A percentile compares a stretch with the other conserved stretches of the same genome.
Conservation (phyloP, 2,113 vertebrate species). For the Python bivittatus region DNA sequence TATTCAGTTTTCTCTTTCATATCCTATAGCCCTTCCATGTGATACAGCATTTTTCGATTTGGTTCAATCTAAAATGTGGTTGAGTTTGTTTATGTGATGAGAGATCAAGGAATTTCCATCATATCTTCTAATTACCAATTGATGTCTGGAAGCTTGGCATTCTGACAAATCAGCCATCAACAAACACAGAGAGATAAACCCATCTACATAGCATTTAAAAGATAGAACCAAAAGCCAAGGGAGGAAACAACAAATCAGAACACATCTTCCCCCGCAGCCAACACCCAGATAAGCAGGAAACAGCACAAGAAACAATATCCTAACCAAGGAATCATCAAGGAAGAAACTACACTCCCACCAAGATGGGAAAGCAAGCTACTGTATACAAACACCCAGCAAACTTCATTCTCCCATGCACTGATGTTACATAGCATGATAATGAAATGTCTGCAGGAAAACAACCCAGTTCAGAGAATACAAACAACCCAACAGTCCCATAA, state of each 20-base stretch:
- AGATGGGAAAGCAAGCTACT: neutral
- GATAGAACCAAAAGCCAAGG: neutral
- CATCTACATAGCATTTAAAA: neutral
- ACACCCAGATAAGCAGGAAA: neutral
- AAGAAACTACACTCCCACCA: neutral
- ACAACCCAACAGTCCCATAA: neutral
- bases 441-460: neutral
- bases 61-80: neutral
- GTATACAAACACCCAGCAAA: neutral
- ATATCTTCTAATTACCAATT: neutral
- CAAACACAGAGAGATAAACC: neutral
- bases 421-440: neutral
- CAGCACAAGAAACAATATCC: neutral
- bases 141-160: neutral
- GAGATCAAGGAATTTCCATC: neutral
- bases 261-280: neutral
- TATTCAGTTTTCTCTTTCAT: conserved; percentile 89
- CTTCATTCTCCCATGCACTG: neutral
- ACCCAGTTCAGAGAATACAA: neutral
- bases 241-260: neutral
- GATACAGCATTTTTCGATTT: conserved; percentile 65
- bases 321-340: neutral
- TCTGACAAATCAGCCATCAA: neutral
- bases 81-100: neutral
- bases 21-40: conserved; percentile 73